Evolutionary conservation across 2,113 vertebrate species (phyloP), one percentile per base, ranked within the genome.

Genomic region (Engraulis encrasicolus): DNA sequence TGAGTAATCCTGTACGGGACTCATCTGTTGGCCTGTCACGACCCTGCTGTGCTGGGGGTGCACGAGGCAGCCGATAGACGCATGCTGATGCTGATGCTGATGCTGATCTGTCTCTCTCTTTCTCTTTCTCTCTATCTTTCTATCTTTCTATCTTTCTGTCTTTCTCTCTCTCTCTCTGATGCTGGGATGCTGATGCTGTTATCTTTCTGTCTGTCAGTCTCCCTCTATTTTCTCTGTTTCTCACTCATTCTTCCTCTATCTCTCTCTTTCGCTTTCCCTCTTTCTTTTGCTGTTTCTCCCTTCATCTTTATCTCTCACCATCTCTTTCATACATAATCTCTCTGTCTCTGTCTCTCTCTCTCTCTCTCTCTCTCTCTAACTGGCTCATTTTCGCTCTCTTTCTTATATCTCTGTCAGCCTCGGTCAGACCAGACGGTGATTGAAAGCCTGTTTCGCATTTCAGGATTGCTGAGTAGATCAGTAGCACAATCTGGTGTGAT

Each of bases 1-100:
- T 71, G 38, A 74, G 49, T 87, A 83, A 83, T 82, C 49, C 17
- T 49, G 88, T 88, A 71, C 27, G 85, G 36, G n/a, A 14, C 83
- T 20, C 49, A 58, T 74, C 66, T 74, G 66, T 86, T 77, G 40
- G 54, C 80, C 66, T n/a, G n/a, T 81, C 80, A 82, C 66, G 12
- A 40, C 80, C 31, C 50, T 78, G 49, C 80, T 84, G 86, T 78
- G 49, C 80, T 84, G 86, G 54, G 83, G 78, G 84, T 66, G 74
- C 83, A 86, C 88, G 85, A 90, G 74, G 49, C 82, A 84, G 82
- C 74, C 58, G 58, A 50, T 74, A 31, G 31, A 23, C 79, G 85
- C 58, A 80, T 80, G 50, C 77, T 78, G 37, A 80, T 82, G 79
- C n/a, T n/a, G n/a, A n/a, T n/a, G n/a, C n/a, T n/a, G 74, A 80